Conservation (phyloP, 1,140 invertebrate species). For the Camponotus vicinus region DNA sequence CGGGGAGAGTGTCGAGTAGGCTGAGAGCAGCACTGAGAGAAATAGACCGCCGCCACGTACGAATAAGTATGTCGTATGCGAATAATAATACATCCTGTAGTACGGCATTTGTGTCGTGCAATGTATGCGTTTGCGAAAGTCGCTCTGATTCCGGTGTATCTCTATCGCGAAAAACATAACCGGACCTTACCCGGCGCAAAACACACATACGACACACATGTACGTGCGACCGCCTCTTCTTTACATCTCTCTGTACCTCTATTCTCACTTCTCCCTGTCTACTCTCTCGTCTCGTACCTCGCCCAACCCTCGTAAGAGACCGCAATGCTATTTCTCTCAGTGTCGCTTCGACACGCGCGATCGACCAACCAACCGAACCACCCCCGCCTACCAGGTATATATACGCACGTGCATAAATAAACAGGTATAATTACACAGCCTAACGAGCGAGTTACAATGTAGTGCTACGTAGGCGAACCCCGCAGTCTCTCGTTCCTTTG, state of each 20-base stretch:
- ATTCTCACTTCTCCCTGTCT: conserved; percentile 31
- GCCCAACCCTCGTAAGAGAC: conserved; percentile 5
- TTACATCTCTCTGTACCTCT: conserved; percentile 14
- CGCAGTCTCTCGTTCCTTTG: conserved; percentile 77
- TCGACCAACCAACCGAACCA: background rate
- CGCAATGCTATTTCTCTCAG: conserved; percentile 65
- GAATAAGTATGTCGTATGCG: conserved; percentile 51
- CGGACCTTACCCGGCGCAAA: background rate
- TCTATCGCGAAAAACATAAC: conserved; percentile 17
- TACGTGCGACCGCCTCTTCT: background rate
- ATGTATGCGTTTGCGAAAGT: background rate
- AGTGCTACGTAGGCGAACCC: conserved; percentile 82
- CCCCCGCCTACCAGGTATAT: conserved; percentile 47
- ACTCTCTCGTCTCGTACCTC: conserved; percentile 21
- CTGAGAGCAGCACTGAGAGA: conserved; percentile 59
- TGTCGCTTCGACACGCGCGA: conserved; percentile 66
- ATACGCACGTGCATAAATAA: conserved; percentile 62
- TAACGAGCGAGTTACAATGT: conserved; percentile 76
- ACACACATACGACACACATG: background rate
- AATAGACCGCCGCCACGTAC: conserved; percentile 34
- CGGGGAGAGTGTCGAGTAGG: conserved; percentile 22
- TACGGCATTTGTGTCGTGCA: conserved; percentile 30
- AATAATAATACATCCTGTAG: conserved; percentile 40
- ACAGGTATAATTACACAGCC: conserved; percentile 65
- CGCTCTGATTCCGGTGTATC: background rate